These are phyloP conservation scores for Plestiodon gilberti DNA, from an alignment of 2,113 vertebrate species.

Conservation along the genomic window DNA sequence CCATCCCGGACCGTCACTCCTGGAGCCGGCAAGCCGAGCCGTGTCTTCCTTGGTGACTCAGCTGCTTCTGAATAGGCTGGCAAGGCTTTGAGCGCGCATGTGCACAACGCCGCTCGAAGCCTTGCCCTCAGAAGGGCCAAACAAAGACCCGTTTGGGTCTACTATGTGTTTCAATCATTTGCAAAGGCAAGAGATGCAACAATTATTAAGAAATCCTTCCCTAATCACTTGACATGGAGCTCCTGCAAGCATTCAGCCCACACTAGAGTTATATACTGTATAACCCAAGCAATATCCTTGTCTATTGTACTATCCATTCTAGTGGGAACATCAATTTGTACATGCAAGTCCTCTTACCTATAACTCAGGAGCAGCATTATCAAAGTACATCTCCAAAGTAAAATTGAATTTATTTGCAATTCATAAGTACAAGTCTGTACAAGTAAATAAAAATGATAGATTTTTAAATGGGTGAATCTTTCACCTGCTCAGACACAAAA, in stretches of 20 bases:
- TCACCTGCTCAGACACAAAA: constrained; percentile 10
- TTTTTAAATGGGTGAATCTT: constrained; percentile 22
- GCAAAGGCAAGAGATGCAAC: too few relatives aligned
- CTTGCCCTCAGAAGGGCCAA: too few relatives aligned
- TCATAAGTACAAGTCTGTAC: constrained; percentile 32
- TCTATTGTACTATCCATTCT: constrained; percentile 43
- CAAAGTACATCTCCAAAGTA: constrained; percentile 47
- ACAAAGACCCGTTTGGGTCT: too few relatives aligned
- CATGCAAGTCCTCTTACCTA: constrained; percentile 27
- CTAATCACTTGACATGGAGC: neutral
- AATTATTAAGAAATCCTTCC: too few relatives aligned
- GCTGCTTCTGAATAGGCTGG: too few relatives aligned
- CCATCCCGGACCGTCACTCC: too few relatives aligned
- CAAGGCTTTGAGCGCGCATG: too few relatives aligned
- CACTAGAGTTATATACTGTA: constrained; percentile 9
- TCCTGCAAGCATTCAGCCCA: neutral
- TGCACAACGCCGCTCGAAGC: too few relatives aligned
- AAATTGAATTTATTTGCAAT: constrained; percentile 37
- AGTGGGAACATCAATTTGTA: constrained; percentile 37
- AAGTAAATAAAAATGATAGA: constrained; percentile 8
- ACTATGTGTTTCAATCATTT: too few relatives aligned
- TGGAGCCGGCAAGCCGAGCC: too few relatives aligned
- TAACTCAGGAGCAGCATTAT: constrained; percentile 48
- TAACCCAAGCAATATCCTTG: constrained; percentile 12
- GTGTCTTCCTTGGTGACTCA: too few relatives aligned